Base-by-base conservation (phyloP, 2,888 invertebrate species). In the Galerucella calmariensis region DNA sequence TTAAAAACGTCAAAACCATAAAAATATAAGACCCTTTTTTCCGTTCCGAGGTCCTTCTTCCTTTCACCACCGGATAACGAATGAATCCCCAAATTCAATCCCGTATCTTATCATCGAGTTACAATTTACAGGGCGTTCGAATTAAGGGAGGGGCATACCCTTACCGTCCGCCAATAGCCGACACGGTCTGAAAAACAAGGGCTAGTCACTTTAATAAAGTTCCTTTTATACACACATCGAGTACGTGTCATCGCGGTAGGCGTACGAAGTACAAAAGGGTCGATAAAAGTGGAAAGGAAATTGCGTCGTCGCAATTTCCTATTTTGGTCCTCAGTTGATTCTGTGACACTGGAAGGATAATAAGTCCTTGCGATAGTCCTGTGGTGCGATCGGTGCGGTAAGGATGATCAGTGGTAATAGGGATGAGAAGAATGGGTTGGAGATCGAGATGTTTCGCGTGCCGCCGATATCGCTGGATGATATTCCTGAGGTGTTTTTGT, bases 381-480 rank as follows among this genome's bases (percentile, higher is more conserved):
- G 70, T 69, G 75, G 48, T 48, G 48, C 44, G 63, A 69, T 58
- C 73, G 58, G 69, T 70, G 67, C 44, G 58, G 69, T 35, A 14
- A 81, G 80, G 69, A 86, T 87, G 87, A 87, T 87, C 80, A 86
- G 84, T 80, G 79, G 78, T 27, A 78, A 75, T 83, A 85, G 83
- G 82, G 85, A 82, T 81, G 84, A 79, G 81, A 84, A 77, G 81
- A 84, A 72, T 79, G 80, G 80, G 53, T 80, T 86, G 70, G 85
- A 87, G 77, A 86, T 87, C 71, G 89, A 90, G 82, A 89, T 90
- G 85, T 90, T 92, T 88, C 90, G 93, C 85, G 92, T 93, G 81
- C 93, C 93, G 77, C 93, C 93, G 81, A 92, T 93, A 83, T 92
- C 92, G 84, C 89, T 93, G 80, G 93, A 93, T 86, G 92, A 92